Conservation (phyloP, 2,888 invertebrate species). For the Pterostichus niger region DNA sequence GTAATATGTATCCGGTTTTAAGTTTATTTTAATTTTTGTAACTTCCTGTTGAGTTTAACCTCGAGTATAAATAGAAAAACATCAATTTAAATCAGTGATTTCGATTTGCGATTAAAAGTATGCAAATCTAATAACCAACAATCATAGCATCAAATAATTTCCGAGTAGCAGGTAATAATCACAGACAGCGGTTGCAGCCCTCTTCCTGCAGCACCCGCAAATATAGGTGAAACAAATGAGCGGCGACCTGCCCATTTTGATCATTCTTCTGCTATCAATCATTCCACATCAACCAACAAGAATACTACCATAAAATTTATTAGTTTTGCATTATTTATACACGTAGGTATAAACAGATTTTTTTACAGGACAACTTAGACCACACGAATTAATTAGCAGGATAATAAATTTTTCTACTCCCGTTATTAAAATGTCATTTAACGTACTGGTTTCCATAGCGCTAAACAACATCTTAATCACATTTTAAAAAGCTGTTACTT, state of each 20-base stretch:
- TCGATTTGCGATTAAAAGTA: conserved; percentile 33
- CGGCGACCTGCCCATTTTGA: neutral
- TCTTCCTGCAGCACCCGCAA: conserved; percentile 34
- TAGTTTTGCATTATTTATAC: too few species aligned
- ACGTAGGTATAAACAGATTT: too few species aligned
- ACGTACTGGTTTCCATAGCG: too few species aligned
- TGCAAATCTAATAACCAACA: conserved; percentile 50
- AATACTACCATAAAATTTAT: too few species aligned
- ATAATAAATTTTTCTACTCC: too few species aligned
- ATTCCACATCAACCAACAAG: neutral
- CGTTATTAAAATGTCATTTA: too few species aligned
- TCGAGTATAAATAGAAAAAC: conserved; percentile 40
- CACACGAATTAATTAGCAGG: too few species aligned
- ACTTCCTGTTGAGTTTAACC: conserved; percentile 33
- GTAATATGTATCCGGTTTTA: conserved; percentile 19
- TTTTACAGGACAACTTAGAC: too few species aligned
- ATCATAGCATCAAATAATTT: conserved; percentile 34
- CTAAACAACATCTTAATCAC: too few species aligned
- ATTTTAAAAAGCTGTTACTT: too few species aligned
- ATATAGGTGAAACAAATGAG: conserved; percentile 51
- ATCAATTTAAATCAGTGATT: conserved; percentile 32
- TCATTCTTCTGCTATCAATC: conserved; percentile 20
- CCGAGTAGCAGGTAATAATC: conserved; percentile 33
- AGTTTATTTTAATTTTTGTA: conserved; percentile 19
- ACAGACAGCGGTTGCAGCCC: conserved; percentile 11